These are phyloP conservation scores for Fragum sueziense DNA, from an alignment of 2,888 invertebrate genomes.

Conservation along the genomic window DNA sequence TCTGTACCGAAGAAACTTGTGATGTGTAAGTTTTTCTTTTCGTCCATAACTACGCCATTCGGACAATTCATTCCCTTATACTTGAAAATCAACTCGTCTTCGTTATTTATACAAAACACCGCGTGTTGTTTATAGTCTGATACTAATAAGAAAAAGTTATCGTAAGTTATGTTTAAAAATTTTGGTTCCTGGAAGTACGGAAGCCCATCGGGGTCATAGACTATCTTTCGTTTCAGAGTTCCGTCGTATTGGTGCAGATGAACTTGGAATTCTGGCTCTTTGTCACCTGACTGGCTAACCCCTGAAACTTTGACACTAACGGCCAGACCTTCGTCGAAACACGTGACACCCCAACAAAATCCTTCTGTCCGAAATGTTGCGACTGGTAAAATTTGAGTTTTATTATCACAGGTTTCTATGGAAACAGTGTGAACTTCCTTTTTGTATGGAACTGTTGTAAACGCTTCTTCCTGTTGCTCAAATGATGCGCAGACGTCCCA, in stretches of 20 bases:
- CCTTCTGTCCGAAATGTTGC: slow-evolving; percentile 48
- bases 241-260: slow-evolving; percentile 55
- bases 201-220: slow-evolving; percentile 38
- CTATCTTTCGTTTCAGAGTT: slow-evolving; percentile 39
- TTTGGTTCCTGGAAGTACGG: slow-evolving; percentile 55
- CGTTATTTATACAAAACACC: slow-evolving; percentile 51
- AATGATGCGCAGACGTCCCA: slow-evolving; percentile 59
- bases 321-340: slow-evolving; percentile 53
- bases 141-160: slow-evolving; percentile 46
- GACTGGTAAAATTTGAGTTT: slow-evolving; percentile 20
- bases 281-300: slow-evolving; percentile 20
- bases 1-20: slow-evolving; percentile 54
- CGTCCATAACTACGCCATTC: slow-evolving; percentile 56
- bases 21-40: slow-evolving; percentile 53
- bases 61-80: slow-evolving; percentile 55
- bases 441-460: slow-evolving; percentile 54
- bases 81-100: slow-evolving; percentile 51
- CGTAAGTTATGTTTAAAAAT: slow-evolving; percentile 53
- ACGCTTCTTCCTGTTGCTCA: slow-evolving; percentile 34
- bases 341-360: slow-evolving; percentile 59
- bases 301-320: slow-evolving; percentile 48
- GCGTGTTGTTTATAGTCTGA: slow-evolving; percentile 54
- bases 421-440: slow-evolving; percentile 45
- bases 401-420: slow-evolving; percentile 16
- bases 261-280: slow-evolving; percentile 52